phyloP scores from a whole-genome alignment of 2,113 vertebrate species.

The Solea solea region DNA sequence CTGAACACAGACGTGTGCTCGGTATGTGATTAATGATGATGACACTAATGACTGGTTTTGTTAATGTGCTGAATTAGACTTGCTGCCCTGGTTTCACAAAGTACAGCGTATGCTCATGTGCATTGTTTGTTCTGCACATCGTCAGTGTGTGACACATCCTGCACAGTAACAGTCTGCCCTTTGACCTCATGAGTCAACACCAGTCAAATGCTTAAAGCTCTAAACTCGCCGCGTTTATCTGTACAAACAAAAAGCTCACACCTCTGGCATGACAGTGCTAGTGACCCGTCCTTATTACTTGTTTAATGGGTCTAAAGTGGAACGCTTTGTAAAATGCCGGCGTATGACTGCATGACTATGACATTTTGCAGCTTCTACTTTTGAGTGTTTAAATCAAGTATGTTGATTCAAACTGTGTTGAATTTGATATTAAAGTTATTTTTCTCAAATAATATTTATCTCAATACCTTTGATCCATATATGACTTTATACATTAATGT shows the following conservation, averaged over 20 bases:
- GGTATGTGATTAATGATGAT: not conserved
- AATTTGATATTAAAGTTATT: too few relatives aligned
- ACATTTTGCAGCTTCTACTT: too few relatives aligned
- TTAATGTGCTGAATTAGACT: not conserved
- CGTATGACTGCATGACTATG: too few relatives aligned
- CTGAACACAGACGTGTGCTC: not conserved
- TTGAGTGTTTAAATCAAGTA: too few relatives aligned
- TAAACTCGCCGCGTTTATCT: not conserved
- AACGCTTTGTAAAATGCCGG: not conserved
- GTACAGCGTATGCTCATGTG: not conserved
- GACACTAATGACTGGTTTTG: not conserved
- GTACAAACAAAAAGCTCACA: not conserved
- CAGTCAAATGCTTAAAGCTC: not conserved
- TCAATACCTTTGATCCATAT: too few relatives aligned
- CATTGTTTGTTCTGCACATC: not conserved
- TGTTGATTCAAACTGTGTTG: too few relatives aligned
- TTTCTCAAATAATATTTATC: too few relatives aligned
- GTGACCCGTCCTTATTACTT: not conserved
- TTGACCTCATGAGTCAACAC: slow-evolving; percentile 47
- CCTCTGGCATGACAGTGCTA: slow-evolving; percentile 1
- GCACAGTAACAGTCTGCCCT: not conserved
- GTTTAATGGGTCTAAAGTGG: not conserved
- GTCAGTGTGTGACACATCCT: slow-evolving; percentile 17
- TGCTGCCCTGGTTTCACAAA: slow-evolving; percentile 9
- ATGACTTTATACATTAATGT: too few relatives aligned